These are phyloP conservation scores for Nyctalus aviator DNA, from an alignment of 2,797 vertebrate species.

Conservation along the genomic window DNA sequence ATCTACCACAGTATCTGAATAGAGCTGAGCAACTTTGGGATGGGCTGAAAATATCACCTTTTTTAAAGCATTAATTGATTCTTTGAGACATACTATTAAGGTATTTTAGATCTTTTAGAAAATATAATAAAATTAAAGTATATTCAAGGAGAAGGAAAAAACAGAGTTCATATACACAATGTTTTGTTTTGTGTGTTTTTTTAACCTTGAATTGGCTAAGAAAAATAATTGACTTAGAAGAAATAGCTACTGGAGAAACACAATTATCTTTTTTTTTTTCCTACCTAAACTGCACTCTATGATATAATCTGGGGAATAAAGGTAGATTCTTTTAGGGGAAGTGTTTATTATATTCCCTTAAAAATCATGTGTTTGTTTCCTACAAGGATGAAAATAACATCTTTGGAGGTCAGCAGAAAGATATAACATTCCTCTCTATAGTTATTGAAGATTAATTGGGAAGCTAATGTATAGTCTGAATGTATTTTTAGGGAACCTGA, in stretches of 20 bases:
- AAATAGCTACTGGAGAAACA: constrained; percentile 43
- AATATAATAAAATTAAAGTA: constrained; percentile 68
- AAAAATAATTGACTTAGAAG: constrained; percentile 54
- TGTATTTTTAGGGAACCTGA: constrained; percentile 45
- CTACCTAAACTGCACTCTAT: constrained; percentile 8
- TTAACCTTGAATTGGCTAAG: not conserved
- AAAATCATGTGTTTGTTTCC: constrained; percentile 51
- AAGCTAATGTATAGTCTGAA: constrained; percentile 43
- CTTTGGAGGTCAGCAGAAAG: constrained; percentile 14
- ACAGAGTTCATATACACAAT: not conserved
- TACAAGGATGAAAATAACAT: constrained; percentile 59
- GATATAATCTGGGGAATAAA: constrained; percentile 31
- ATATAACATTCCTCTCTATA: constrained; percentile 9
- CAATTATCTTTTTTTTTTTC: not conserved
- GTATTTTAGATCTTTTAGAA: constrained; percentile 55
- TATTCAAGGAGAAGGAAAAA: constrained; percentile 41
- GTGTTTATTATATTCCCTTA: constrained; percentile 26
- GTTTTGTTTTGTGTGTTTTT: constrained; percentile 7
- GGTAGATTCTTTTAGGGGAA: constrained; percentile 51
- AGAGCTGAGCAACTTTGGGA: constrained; percentile 45
- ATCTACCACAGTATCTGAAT: not conserved
- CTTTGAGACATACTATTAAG: constrained; percentile 8
- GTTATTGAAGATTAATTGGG: constrained; percentile 53
- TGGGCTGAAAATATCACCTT: constrained; percentile 18
- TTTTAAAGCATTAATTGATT: constrained; percentile 49